These are phyloP conservation scores for Sesia bembeciformis DNA, from an alignment of 2,888 invertebrate species.

Conservation along the genomic window DNA sequence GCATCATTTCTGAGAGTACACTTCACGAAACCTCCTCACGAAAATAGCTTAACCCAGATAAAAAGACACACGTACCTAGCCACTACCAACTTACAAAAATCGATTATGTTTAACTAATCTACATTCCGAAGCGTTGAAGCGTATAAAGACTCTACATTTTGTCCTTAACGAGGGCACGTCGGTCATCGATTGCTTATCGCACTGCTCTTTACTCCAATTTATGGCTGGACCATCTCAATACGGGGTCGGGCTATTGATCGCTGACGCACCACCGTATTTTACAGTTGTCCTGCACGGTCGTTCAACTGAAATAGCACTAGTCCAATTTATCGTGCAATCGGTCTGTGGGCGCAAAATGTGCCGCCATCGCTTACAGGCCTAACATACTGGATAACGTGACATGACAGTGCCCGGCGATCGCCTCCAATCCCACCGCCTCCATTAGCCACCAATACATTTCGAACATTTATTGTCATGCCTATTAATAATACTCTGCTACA, in stretches of 20 bases:
- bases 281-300: constrained; percentile 34
- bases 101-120: no score
- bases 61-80: no score
- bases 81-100: no score
- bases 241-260: constrained; percentile 20
- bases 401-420: constrained; percentile 22
- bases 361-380: constrained; percentile 33
- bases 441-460: background rate
- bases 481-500: no score
- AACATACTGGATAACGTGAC: constrained; percentile 40
- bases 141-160: background rate
- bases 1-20: no score
- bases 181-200: background rate
- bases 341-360: constrained; percentile 20
- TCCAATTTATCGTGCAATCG: constrained; percentile 35
- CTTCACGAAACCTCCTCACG: no score
- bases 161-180: background rate
- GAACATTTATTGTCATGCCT: no score
- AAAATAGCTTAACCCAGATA: no score
- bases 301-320: constrained; percentile 17
- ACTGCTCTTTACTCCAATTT: background rate
- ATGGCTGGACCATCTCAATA: background rate
- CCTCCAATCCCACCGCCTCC: background rate
- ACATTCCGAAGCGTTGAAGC: background rate
- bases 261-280: constrained; percentile 32